These are phyloP conservation scores for Athalia circularis DNA, from an alignment of 2,888 invertebrate species.

Conservation along the genomic window DNA sequence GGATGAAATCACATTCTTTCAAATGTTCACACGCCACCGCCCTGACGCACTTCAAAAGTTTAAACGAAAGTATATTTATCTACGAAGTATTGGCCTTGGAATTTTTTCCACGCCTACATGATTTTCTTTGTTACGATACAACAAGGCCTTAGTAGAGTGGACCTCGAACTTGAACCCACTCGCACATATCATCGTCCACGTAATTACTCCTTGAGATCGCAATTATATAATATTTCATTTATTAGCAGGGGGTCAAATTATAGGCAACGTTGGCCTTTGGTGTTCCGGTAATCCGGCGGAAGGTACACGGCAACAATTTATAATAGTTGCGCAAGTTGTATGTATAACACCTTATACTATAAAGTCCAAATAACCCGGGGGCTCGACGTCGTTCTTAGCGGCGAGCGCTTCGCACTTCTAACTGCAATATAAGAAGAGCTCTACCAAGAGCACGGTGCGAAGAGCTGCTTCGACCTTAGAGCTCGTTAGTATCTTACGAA, in stretches of 20 bases:
- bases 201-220: too few species aligned
- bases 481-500: conserved; percentile 33
- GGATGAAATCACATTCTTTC: conserved; percentile 29
- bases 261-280: too few species aligned
- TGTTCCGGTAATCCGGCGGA: too few species aligned
- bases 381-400: conserved; percentile 28
- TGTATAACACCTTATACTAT: background rate
- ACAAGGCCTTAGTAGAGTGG: too few species aligned
- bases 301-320: too few species aligned
- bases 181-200: too few species aligned
- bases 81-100: too few species aligned
- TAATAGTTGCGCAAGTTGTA: background rate
- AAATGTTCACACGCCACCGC: conserved; percentile 8
- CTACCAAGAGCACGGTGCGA: conserved; percentile 12
- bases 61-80: background rate
- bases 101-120: too few species aligned
- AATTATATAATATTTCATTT: too few species aligned
- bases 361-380: conserved; percentile 26
- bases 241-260: too few species aligned
- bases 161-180: too few species aligned
- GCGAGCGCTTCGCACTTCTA: conserved; percentile 36
- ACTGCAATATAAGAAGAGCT: background rate
- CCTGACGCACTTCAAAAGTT: background rate
- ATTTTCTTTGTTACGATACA: too few species aligned
- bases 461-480: conserved; percentile 27